phyloP scores from a whole-genome alignment of 2,888 invertebrate species.

The Melinaea marsaeus region DNA sequence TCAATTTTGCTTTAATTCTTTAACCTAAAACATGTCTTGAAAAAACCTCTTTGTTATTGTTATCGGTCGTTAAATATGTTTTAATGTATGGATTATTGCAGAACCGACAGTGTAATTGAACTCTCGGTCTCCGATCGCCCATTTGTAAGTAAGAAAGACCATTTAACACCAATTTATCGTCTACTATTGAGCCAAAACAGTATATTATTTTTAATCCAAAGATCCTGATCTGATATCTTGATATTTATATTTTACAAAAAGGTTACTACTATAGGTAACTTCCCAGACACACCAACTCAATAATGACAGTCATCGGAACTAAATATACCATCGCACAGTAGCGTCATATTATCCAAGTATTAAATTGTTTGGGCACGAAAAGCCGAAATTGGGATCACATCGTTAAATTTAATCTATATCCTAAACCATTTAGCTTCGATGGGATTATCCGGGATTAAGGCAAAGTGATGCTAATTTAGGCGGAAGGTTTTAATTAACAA shows the following conservation, averaged over 20 bases:
- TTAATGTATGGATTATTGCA: slow-evolving; percentile 5
- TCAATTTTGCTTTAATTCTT: too few relatives aligned
- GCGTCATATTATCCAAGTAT: slow-evolving; percentile 33
- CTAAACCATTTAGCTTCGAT: slow-evolving; percentile 52
- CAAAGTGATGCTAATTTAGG: slow-evolving; percentile 61
- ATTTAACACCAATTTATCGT: slow-evolving; percentile 23
- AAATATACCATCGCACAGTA: slow-evolving; percentile 21
- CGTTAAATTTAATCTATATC: slow-evolving; percentile 69
- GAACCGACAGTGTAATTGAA: slow-evolving; percentile 13
- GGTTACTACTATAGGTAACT: too few relatives aligned
- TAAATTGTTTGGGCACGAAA: slow-evolving; percentile 33
- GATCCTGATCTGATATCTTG: not conserved
- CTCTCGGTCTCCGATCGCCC: slow-evolving; percentile 15
- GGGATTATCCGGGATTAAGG: slow-evolving; percentile 61
- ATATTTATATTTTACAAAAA: not conserved
- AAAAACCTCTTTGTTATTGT: not conserved
- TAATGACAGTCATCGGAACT: slow-evolving; percentile 18
- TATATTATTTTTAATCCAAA: slow-evolving; percentile 2
- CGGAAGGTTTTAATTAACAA: slow-evolving; percentile 32
- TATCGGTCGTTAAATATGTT: not conserved
- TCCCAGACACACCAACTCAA: not conserved
- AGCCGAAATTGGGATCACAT: slow-evolving; percentile 60
- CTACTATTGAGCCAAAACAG: slow-evolving; percentile 17
- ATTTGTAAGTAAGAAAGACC: slow-evolving; percentile 20
- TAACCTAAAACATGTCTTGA: too few relatives aligned